Conservation (phyloP, 2,113 vertebrate genomes). For the Lichenostomus cassidix region DNA sequence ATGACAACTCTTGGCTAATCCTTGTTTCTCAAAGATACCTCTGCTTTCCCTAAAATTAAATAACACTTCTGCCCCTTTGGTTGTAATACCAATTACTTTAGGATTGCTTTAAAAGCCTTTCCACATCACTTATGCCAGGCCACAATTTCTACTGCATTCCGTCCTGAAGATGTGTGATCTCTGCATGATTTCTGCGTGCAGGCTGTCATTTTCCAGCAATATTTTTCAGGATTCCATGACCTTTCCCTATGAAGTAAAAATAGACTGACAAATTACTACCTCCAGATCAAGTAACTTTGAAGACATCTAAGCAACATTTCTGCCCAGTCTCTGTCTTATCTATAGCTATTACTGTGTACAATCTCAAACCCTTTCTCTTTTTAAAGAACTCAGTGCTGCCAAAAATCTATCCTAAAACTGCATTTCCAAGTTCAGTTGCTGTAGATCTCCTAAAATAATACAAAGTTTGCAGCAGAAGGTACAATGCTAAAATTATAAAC, state of each 20-base stretch:
- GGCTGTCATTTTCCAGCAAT: background rate
- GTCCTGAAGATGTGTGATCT: background rate
- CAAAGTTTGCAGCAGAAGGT: background rate
- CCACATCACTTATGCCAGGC: background rate
- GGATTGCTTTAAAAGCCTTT: background rate
- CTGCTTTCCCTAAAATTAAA: background rate
- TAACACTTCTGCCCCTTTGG: background rate
- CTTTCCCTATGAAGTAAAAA: conserved; percentile 46
- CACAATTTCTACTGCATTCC: background rate
- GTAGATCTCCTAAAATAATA: background rate
- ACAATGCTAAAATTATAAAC: background rate
- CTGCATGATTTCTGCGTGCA: background rate
- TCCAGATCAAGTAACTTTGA: conserved; percentile 40
- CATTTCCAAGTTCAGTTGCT: background rate
- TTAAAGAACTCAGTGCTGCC: background rate
- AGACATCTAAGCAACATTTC: background rate
- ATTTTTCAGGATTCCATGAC: conserved; percentile 38
- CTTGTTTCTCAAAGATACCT: background rate
- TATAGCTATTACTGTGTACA: background rate
- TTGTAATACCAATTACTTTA: background rate
- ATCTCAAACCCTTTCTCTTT: background rate
- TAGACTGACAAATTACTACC: background rate
- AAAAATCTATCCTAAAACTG: background rate
- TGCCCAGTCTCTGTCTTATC: background rate
- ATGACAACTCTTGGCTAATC: background rate